A percentile compares a stretch with the other conserved stretches of the same genome.
Conservation (phyloP, 2,797 vertebrate genomes). For the Borostomias antarcticus region DNA sequence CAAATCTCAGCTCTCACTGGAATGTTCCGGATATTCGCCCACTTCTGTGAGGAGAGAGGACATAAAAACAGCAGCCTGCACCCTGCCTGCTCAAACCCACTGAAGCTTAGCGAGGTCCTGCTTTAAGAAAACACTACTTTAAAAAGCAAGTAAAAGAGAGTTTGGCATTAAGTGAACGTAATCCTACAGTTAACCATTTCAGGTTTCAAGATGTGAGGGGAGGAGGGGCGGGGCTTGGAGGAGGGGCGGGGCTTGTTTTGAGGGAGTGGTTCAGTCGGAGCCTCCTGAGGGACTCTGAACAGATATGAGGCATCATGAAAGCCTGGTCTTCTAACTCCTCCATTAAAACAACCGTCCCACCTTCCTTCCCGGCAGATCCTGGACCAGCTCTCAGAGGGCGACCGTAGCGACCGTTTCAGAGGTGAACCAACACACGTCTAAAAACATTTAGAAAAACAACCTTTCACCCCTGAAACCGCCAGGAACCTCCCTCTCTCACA, state of each 20-base stretch:
- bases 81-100: neutral
- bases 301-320: neutral
- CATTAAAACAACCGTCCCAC: neutral
- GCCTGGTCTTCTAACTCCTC: neutral
- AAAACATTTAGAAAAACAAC: conserved; percentile 20
- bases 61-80: conserved; percentile 3
- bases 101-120: neutral
- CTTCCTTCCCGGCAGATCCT: neutral
- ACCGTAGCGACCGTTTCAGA: conserved; percentile 22
- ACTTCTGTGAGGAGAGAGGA: conserved; percentile 34
- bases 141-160: neutral
- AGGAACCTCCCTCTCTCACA: conserved; percentile 77
- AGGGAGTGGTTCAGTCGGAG: neutral
- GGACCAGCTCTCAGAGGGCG: neutral
- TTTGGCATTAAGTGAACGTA: conserved; percentile 6
- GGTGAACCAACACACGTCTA: conserved; percentile 8
- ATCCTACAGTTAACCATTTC: neutral
- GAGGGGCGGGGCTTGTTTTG: neutral
- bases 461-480: conserved; percentile 69
- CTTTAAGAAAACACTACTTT: neutral
- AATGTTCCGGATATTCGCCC: conserved; percentile 46
- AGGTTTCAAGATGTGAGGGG: neutral
- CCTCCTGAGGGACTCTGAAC: conserved; percentile 14
- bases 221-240: neutral
- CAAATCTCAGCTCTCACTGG: conserved; percentile 3